Evolutionary conservation across 2,797 vertebrate species (phyloP).

Genomic region (Etheostoma perlongum): DNA sequence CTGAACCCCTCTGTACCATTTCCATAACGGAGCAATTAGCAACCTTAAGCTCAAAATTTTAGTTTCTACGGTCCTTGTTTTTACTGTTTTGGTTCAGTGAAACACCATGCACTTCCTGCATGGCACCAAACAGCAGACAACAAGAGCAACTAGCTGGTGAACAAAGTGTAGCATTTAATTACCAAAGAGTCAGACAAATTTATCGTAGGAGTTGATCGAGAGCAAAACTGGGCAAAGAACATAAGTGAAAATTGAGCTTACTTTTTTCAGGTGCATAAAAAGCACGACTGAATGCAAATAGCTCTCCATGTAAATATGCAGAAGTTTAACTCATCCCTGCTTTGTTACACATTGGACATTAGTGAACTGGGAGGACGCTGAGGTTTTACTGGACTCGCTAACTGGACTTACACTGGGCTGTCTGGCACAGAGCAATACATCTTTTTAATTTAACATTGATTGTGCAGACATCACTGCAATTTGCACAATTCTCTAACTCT

Average conservation of each 20-base stretch:
- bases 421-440: neutral
- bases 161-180: too few relatives aligned
- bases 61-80: neutral
- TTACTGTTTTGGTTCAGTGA: neutral
- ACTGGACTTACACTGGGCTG: neutral
- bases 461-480: neutral
- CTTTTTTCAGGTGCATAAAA: too few relatives aligned
- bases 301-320: too few relatives aligned
- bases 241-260: too few relatives aligned
- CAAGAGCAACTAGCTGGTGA: too few relatives aligned
- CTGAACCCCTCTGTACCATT: neutral
- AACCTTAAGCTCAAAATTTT: neutral
- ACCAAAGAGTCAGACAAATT: too few relatives aligned
- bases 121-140: too few relatives aligned
- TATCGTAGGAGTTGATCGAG: too few relatives aligned
- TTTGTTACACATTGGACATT: neutral
- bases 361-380: neutral
- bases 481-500: neutral
- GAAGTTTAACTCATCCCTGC: neutral
- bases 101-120: too few relatives aligned
- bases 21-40: neutral
- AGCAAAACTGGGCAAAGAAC: too few relatives aligned
- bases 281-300: too few relatives aligned
- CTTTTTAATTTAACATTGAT: neutral
- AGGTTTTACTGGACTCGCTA: neutral